Conservation (phyloP, 2,888 invertebrate species). For the Eupeodes luniger region DNA sequence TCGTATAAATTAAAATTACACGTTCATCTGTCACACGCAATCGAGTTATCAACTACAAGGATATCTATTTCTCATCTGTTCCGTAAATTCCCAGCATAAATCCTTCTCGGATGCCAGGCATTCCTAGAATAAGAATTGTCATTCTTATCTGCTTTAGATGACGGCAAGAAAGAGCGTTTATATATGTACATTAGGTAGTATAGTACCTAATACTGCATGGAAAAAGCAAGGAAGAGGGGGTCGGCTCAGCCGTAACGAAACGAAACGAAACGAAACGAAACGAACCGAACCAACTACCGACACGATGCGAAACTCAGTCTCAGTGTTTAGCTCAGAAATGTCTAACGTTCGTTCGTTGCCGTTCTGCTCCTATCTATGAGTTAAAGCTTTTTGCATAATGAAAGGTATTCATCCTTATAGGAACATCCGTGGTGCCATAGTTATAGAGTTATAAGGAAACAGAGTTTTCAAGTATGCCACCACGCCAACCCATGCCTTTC, state of each 20-base stretch:
- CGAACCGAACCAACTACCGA: background rate
- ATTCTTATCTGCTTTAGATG: constrained; percentile 60
- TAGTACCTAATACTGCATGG: too few species aligned
- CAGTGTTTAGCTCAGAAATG: constrained; percentile 24
- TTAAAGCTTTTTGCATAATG: constrained; percentile 73
- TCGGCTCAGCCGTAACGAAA: too few species aligned
- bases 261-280: too few species aligned
- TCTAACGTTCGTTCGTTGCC: constrained; percentile 12
- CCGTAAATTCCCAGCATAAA: constrained; percentile 71
- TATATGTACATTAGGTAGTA: background rate
- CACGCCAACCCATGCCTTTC: constrained; percentile 2
- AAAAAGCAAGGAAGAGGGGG: too few species aligned
- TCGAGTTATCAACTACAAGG: constrained; percentile 47
- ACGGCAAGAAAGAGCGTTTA: constrained; percentile 12
- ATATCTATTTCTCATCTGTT: constrained; percentile 68
- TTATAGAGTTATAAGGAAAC: constrained; percentile 29
- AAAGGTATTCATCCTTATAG: constrained; percentile 63
- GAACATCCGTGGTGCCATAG: constrained; percentile 15
- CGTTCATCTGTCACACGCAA: constrained; percentile 59
- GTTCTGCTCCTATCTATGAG: constrained; percentile 67
- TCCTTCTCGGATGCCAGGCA: constrained; percentile 61
- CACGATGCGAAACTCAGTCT: too few species aligned
- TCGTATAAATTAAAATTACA: constrained; percentile 72
- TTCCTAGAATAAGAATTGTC: constrained; percentile 65
- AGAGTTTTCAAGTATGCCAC: constrained; percentile 25